These are phyloP conservation scores for Drosophila meridionalis DNA, from an alignment of 2,888 invertebrate genomes.

Conservation along the genomic window DNA sequence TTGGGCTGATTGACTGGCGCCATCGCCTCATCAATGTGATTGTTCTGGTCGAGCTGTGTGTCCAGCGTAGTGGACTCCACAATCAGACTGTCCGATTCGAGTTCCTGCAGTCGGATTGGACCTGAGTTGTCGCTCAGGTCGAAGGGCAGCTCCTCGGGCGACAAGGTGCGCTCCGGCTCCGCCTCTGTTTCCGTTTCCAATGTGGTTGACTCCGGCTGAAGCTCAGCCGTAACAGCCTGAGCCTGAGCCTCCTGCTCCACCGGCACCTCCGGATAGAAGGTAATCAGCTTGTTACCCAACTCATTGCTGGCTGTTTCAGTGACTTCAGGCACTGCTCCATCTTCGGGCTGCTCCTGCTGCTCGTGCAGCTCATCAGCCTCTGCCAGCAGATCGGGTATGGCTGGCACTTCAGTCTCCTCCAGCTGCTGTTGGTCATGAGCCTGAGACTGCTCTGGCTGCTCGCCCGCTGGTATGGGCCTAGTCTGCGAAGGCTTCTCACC, in stretches of 20 bases:
- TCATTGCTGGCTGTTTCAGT: constrained; percentile 34
- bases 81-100: constrained; percentile 82
- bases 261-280: constrained; percentile 68
- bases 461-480: constrained; percentile 37
- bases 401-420: constrained; percentile 8
- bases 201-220: constrained; percentile 27
- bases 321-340: constrained; percentile 19
- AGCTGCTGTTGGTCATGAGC: constrained; percentile 18
- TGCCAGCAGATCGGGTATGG: constrained; percentile 62
- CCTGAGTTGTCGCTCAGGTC: constrained; percentile 68
- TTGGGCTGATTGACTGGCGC: constrained; percentile 24
- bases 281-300: constrained; percentile 54
- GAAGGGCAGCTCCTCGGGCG: constrained; percentile 81
- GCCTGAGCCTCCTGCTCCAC: constrained; percentile 23
- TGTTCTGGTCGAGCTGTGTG: constrained; percentile 46
- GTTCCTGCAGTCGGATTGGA: constrained; percentile 66
- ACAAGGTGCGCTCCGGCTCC: constrained; percentile 61
- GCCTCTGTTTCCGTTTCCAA: constrained; percentile 15
- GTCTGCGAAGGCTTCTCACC: constrained; percentile 51
- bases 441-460: constrained; percentile 9
- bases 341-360: constrained; percentile 28
- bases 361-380: constrained; percentile 56
- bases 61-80: constrained; percentile 78
- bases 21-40: constrained; percentile 48
- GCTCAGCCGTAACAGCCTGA: constrained; percentile 19